A percentile compares a stretch with the other conserved stretches of the same genome.
Evolutionary conservation across 1,140 invertebrate species (phyloP).

Genomic region (Dinothrombium tinctorium): DNA sequence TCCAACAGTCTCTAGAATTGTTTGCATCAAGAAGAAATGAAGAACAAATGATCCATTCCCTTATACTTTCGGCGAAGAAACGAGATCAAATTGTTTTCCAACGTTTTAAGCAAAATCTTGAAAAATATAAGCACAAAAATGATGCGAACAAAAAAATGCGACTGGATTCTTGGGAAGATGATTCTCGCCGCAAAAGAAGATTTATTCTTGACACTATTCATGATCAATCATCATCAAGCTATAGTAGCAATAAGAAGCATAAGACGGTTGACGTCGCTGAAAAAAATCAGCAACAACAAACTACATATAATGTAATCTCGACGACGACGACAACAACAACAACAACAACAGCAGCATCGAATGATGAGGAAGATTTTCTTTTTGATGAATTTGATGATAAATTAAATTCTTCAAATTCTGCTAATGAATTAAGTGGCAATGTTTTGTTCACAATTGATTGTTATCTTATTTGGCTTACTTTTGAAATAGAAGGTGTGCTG

Average conservation of each 20-base stretch:
- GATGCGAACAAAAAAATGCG: constrained; percentile 27
- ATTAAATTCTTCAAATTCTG: constrained; percentile 25
- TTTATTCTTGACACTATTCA: constrained; percentile 68
- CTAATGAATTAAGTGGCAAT: constrained; percentile 9
- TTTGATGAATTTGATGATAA: constrained; percentile 9
- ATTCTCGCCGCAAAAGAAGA: constrained; percentile 71
- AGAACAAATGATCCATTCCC: constrained; percentile 11
- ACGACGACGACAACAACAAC: not conserved
- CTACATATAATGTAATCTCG: not conserved
- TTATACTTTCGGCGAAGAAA: constrained; percentile 11
- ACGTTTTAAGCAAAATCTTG: constrained; percentile 8
- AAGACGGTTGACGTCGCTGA: not conserved
- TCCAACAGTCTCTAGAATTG: constrained; percentile 3
- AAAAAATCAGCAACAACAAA: constrained; percentile 1
- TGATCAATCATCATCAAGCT: no score
- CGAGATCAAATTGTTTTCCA: constrained; percentile 11
- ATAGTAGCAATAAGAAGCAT: not conserved
- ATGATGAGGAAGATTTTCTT: constrained; percentile 9
- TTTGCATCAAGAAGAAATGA: constrained; percentile 9
- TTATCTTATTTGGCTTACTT: constrained; percentile 11
- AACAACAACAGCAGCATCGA: not conserved
- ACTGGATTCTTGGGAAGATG: constrained; percentile 96
- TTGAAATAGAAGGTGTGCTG: constrained; percentile 9
- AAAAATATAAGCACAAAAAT: not conserved
- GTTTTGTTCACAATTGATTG: constrained; percentile 10